Conservation (phyloP, 2,113 vertebrate genomes). For the Sminthopsis crassicaudata region DNA sequence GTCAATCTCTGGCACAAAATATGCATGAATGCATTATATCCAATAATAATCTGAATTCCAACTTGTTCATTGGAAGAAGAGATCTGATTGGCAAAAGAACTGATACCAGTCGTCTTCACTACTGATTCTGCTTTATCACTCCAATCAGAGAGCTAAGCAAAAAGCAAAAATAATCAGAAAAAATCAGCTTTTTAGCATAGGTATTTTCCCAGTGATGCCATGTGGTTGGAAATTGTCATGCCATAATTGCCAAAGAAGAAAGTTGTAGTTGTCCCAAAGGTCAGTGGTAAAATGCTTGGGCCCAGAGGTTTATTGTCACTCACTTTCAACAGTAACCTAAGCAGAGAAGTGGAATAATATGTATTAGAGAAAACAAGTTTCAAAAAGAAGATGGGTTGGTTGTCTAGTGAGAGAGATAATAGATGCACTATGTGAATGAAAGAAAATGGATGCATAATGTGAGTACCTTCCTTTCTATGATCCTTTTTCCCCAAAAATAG, state of each 20-base stretch:
- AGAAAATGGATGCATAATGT: neutral
- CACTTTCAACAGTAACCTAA: neutral
- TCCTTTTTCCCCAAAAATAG: neutral
- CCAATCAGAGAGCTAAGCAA: neutral
- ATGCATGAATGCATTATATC: neutral
- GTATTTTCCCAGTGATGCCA: neutral
- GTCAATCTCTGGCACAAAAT: neutral
- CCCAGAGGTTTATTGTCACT: neutral
- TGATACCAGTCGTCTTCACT: neutral
- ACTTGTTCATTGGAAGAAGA: neutral
- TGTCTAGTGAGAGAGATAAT: neutral
- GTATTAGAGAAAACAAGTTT: neutral
- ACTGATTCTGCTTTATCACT: neutral
- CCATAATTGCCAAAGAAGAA: neutral
- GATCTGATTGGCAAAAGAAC: neutral
- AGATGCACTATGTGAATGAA: neutral
- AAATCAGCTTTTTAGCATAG: neutral
- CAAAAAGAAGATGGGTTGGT: neutral
- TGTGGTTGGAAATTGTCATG: neutral
- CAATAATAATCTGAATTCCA: neutral
- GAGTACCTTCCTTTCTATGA: neutral
- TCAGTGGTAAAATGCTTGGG: no score
- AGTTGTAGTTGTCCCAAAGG: no score
- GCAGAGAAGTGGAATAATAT: neutral
- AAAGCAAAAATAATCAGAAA: neutral